Base-by-base conservation (phyloP, 2,797 vertebrate species). In the Tinamus major region DNA sequence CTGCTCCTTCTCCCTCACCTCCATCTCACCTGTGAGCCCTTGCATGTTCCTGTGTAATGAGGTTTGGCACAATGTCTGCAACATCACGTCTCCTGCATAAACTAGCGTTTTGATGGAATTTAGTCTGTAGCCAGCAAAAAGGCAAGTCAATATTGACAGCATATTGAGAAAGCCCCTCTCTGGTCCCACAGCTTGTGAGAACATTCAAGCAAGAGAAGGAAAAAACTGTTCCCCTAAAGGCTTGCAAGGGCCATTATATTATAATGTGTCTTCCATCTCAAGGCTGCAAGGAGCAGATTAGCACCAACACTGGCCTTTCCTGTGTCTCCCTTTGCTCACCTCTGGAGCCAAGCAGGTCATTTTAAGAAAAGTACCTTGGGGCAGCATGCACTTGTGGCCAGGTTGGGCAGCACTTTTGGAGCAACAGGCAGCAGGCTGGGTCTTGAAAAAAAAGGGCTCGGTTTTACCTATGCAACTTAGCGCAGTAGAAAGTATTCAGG, bases 271-370 rank as follows among this genome's bases (percentile, higher is more conserved):
- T 70, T 65, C 44, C 48, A 31, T 39, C 31, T 19, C 39, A 31
- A n/a, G n/a, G 29, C 35, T 74, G 17, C 35, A 31, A 31, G 27
- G 39, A 48, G 41, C 24, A 72, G 27, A n/a, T 53, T 46, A 48
- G 13, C 46, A 84, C 14, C 61, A 41, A 5, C 2, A 0, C 3
- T 26, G 21, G 10, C 42, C 46, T 80, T 77, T 33, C 13, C 10
- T 1, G 0, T 9, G 2, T 42, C 26, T 65, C 6, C 23, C 29
- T 33, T 44, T 33, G 11, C 0, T 0, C 14, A 31, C 31, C 26
- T 62, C 58, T 58, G 56, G 41, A 84, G 26, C 16, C 41, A 48
- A 37, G 39, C 19, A 55, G 49, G 11, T 53, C 27, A 15, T 51
- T 71, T 37, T 21, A 37, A 31, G 37, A 37, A 71, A 35, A 71